Evolutionary conservation across 2,888 invertebrate genomes (phyloP), one percentile per base, ranked within the genome.

Genomic region (Mythimna impura): DNA sequence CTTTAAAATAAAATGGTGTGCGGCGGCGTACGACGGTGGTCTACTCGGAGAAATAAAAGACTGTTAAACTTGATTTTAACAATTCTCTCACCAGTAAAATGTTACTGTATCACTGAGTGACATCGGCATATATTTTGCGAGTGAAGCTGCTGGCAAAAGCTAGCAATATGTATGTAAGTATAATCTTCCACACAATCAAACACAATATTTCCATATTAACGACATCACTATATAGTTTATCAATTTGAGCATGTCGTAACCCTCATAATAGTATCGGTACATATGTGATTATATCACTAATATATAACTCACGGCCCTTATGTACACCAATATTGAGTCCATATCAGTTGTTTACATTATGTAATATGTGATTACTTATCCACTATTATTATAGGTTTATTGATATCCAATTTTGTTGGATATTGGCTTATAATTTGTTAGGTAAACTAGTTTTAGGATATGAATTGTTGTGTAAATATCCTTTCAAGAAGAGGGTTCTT

Each of bases 331-430:
- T 47, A 52, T 57, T 47, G 34, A 60, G 43, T 64, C 0, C 63
- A 66, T 70, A 64, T 66, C 22, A 34, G 50, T 50, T 80, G 62
- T 79, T 70, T 60, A 79, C 43, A 60, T 76, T 20, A 80, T 64
- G 36, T 79, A 57, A 76, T 76, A 60, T 70, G 10, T 75, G 75
- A 75, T 60, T 71, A 76, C 76, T 34, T 65, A 34, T 43, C 43
- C 36, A 17, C 7, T 80, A 66, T 68, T 65, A 68, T 66, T 54
- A 54, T 22, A 61, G 25, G 50, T 76, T 80, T 66, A 80, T 71
- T 75, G 71, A 55, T 55, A 69, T 74, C 78, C 74, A 74, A 78
- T 78, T 69, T 74, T 68, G 30, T 66, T 10, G 17, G 58, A 65
- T 74, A 66, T 74, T 54, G 52, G 65, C 55, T 52, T 62, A 62